Evolutionary conservation across 1,140 invertebrate species (phyloP).

Genomic region (Caerostris darwini): DNA sequence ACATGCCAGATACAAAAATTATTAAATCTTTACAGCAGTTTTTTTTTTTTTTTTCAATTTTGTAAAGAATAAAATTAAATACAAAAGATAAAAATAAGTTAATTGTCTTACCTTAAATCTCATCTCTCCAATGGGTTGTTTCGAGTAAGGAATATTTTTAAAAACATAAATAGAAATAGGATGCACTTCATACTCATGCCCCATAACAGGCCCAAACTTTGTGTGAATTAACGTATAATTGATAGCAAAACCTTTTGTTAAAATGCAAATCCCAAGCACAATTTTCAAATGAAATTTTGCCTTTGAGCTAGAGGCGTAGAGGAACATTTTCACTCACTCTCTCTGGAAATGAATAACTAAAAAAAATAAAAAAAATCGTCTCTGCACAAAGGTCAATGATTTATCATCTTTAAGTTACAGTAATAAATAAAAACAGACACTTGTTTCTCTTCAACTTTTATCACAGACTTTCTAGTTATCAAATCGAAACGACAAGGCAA

Average conservation of each 20-base stretch:
- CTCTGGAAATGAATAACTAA: background rate
- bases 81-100: background rate
- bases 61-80: no score
- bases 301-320: background rate
- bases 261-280: background rate
- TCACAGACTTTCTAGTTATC: slow-evolving; percentile 12
- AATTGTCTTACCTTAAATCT: slow-evolving; percentile 55
- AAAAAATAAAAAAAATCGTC: background rate
- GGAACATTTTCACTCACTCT: background rate
- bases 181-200: background rate
- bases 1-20: no score
- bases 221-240: background rate
- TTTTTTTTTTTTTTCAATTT: no score
- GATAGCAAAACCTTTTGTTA: background rate
- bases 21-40: no score
- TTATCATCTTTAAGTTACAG: background rate
- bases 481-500: slow-evolving; percentile 23
- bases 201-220: background rate
- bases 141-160: slow-evolving; percentile 62
- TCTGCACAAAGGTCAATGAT: slow-evolving; percentile 43
- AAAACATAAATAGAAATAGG: background rate
- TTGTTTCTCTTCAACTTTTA: slow-evolving; percentile 23
- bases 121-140: slow-evolving; percentile 53
- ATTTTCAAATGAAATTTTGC: background rate
- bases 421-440: slow-evolving; percentile 23